Evolutionary conservation across 2,888 invertebrate species (phyloP), one percentile per base, ranked within the genome.

Genomic region (Plebejus anna): DNA sequence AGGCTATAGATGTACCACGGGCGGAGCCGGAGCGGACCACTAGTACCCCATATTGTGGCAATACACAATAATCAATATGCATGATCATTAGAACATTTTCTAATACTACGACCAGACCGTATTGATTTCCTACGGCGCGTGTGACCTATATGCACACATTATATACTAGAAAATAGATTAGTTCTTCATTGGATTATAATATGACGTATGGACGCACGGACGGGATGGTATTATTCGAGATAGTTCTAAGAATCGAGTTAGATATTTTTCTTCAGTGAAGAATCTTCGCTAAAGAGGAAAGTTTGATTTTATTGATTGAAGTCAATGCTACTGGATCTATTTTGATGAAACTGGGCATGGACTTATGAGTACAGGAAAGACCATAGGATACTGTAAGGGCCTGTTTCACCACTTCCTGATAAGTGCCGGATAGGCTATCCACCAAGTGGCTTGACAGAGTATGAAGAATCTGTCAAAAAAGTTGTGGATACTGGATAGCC

Each of bases 111-210:
- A 32, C 36, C 28, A 32, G 13, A 16, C 5, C 32, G 36, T 66
- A 66, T 66, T 16, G 66, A 66, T 66, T 66, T 66, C 66, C 28
- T 36, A 11, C 61, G 66, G 66, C 66, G 66, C 66, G 47, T 47
- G 73, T 66, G 61, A 75, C 61, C 61, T 28, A 61, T 47, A 42
- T 61, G 61, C 59, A 42, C 75, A 47, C 47, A 36, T 66, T 61
- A 47, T 75, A 42, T 42, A 73, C 61, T 42, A 75, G 61, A 61
- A 66, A 66, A 47, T 66, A 55, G 66, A 47, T 71, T 71, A 71
- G 66, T 66, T 66, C 32, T 66, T 66, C 66, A 66, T 32, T 32
- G 66, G 32, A 66, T 66, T 36, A 66, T 32, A 66, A 66, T 66
- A 66, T 66, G 66, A 66, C 66, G 36, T 66, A 66, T 66, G 32